phyloP scores from a whole-genome alignment of 2,888 invertebrate species.

The Heliothis peltigera region DNA sequence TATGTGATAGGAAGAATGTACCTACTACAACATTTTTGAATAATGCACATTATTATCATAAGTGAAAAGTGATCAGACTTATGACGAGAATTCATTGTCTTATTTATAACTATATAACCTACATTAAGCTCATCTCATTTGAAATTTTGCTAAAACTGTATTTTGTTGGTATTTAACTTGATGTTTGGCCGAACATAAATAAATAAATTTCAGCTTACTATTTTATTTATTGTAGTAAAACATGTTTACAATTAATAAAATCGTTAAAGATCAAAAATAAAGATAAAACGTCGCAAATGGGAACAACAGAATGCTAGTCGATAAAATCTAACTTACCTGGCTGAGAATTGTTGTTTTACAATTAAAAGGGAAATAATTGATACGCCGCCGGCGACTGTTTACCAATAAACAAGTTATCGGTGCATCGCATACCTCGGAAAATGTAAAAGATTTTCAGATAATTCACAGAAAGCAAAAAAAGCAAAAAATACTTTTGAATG shows the following conservation, averaged over 20 bases:
- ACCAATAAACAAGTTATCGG: conserved; percentile 21
- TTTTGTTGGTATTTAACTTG: too few relatives aligned
- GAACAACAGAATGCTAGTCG: not conserved
- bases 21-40: too few relatives aligned
- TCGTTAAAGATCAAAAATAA: not conserved
- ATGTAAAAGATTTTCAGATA: not conserved
- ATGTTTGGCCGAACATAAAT: too few relatives aligned
- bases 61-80: too few relatives aligned
- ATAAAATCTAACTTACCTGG: not conserved
- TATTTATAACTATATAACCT: too few relatives aligned
- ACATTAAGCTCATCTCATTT: too few relatives aligned
- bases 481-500: conserved; percentile 6
- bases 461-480: not conserved
- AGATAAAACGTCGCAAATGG: not conserved
- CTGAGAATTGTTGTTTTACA: conserved; percentile 19
- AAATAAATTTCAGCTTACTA: too few relatives aligned
- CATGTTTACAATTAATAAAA: not conserved
- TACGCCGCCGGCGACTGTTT: conserved; percentile 6
- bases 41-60: too few relatives aligned
- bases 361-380: conserved; percentile 17
- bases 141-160: too few relatives aligned
- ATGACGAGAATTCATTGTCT: too few relatives aligned
- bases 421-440: conserved; percentile 11
- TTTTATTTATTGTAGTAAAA: too few relatives aligned
- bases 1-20: too few relatives aligned